These are phyloP conservation scores for Mugil cephalus DNA, from an alignment of 2,113 vertebrate species.

Conservation along the genomic window DNA sequence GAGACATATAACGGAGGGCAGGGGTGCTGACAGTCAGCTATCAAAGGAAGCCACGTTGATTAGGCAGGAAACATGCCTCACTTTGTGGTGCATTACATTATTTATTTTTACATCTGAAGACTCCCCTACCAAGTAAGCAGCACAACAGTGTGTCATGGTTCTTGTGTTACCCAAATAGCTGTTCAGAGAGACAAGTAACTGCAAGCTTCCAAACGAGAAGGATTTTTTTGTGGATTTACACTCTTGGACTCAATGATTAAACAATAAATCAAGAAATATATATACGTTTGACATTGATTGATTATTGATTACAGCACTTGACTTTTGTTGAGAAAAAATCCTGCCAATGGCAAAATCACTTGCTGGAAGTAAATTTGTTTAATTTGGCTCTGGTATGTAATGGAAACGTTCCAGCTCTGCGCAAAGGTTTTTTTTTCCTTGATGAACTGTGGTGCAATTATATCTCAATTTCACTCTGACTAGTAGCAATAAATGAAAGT, in stretches of 20 bases:
- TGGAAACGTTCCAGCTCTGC: too few species aligned
- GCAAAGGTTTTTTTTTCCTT: too few species aligned
- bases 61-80: slow-evolving; percentile 61
- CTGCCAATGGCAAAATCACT: too few species aligned
- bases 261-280: too few species aligned
- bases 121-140: neutral
- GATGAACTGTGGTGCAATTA: too few species aligned
- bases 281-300: too few species aligned
- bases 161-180: slow-evolving; percentile 27
- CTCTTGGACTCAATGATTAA: neutral
- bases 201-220: neutral
- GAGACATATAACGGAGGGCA: slow-evolving; percentile 29
- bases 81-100: slow-evolving; percentile 51
- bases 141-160: neutral
- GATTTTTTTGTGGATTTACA: neutral
- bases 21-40: slow-evolving; percentile 66
- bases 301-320: too few species aligned
- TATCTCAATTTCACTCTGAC: too few species aligned
- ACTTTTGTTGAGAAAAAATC: too few species aligned
- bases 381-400: too few species aligned
- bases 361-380: too few species aligned
- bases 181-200: neutral
- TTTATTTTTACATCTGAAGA: slow-evolving; percentile 58
- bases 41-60: slow-evolving; percentile 71
- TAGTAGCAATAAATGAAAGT: too few species aligned